A percentile compares a stretch with the other conserved stretches of the same genome.
These are phyloP conservation scores for Cetoscarus ocellatus DNA, from an alignment of 2,797 vertebrate genomes.

Conservation along the genomic window DNA sequence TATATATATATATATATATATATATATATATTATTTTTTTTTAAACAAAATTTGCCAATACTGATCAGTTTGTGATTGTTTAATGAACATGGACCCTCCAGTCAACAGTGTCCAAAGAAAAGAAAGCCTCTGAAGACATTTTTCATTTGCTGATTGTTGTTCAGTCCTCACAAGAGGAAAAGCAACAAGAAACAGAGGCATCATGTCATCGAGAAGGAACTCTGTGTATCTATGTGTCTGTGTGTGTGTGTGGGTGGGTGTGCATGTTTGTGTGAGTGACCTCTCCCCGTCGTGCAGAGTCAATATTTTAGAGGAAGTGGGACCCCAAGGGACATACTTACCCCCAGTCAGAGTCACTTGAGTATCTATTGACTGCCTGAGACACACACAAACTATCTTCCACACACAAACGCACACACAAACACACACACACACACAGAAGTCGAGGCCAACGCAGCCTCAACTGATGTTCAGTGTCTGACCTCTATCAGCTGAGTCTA, in stretches of 20 bases:
- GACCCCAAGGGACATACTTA: conserved; percentile 63
- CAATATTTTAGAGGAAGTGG: conserved; percentile 78
- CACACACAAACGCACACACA: conserved; percentile 20
- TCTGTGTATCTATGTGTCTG: conserved; percentile 7
- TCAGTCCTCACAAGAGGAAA: conserved; percentile 48
- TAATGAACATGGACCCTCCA: conserved; percentile 4
- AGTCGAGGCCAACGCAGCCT: conserved; percentile 30
- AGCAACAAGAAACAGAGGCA: conserved; percentile 57
- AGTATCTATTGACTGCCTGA: conserved; percentile 45
- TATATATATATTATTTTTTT: no score
- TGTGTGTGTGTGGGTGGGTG: conserved; percentile 24
- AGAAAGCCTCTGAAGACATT: conserved; percentile 1
- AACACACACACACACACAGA: not conserved
- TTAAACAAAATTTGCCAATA: no score
- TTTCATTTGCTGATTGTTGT: conserved; percentile 29
- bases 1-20: no score
- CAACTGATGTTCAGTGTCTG: conserved; percentile 20
- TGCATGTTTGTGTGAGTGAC: conserved; percentile 33
- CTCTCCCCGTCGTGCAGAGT: conserved; percentile 68
- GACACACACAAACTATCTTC: conserved; percentile 1
- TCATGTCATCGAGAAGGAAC: conserved; percentile 66
- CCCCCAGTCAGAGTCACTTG: conserved; percentile 54
- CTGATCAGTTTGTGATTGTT: not conserved
- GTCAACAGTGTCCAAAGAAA: conserved; percentile 23
- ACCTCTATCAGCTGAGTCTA: conserved; percentile 33